Conservation (phyloP, 2,888 invertebrate species). For the Cremastinae sp. region DNA sequence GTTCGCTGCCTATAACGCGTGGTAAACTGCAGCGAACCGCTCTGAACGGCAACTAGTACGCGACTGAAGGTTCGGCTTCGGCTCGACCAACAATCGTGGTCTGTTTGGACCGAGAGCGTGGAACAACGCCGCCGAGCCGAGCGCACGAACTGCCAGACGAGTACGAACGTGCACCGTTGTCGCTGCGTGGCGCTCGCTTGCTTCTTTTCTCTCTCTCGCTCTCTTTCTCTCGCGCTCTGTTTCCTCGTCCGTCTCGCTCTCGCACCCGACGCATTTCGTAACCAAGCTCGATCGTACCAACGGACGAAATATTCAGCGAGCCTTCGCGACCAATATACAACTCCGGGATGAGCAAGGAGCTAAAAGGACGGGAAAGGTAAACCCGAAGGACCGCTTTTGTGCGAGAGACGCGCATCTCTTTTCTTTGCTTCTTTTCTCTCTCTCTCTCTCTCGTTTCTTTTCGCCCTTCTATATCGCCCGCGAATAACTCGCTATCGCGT, state of each 20-base stretch:
- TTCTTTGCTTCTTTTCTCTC: not conserved
- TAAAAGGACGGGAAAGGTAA: not conserved
- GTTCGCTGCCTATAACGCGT: constrained; percentile 61
- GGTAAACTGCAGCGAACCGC: constrained; percentile 61
- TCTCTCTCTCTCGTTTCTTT: not conserved
- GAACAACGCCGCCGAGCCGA: constrained; percentile 60
- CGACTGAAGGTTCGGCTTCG: constrained; percentile 30
- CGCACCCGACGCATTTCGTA: not conserved
- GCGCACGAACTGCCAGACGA: not conserved
- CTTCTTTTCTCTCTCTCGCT: too few species aligned
- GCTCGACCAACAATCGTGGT: constrained; percentile 47
- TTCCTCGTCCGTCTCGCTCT: not conserved
- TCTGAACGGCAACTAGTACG: constrained; percentile 35
- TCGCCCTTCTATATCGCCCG: not conserved
- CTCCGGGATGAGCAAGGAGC: not conserved
- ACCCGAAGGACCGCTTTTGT: not conserved
- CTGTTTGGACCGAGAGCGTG: constrained; percentile 64
- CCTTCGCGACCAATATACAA: constrained; percentile 10
- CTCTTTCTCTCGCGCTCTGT: not conserved
- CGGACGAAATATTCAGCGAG: not conserved
- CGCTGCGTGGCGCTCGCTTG: constrained; percentile 20
- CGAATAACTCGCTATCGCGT: not conserved
- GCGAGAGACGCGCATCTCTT: not conserved
- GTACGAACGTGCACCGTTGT: constrained; percentile 32
- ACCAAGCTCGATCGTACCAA: not conserved